Evolutionary conservation across 2,888 invertebrate genomes (phyloP).

Genomic region (Pantelozetes paolii): DNA sequence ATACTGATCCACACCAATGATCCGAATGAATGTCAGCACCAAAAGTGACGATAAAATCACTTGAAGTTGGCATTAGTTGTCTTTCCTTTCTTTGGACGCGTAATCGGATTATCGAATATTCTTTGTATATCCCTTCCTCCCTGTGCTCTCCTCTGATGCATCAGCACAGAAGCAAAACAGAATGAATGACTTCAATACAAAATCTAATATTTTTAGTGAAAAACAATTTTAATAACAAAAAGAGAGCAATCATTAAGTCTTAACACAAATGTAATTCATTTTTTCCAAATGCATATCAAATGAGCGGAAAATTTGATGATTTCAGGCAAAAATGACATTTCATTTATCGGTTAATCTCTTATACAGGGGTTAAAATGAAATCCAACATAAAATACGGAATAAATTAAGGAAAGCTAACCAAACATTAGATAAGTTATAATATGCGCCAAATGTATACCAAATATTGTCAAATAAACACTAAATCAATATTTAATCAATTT

Average conservation of each 20-base stretch:
- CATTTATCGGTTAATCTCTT: too few relatives aligned
- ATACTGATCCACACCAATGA: conserved; percentile 7
- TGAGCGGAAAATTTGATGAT: too few relatives aligned
- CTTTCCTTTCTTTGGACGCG: neutral
- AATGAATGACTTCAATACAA: neutral
- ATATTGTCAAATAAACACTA: neutral
- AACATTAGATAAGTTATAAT: neutral
- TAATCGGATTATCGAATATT: conserved; percentile 15
- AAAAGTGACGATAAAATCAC: conserved; percentile 19
- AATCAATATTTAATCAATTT: conserved; percentile 9
- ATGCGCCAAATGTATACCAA: neutral
- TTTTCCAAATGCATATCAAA: too few relatives aligned
- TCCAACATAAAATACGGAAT: too few relatives aligned
- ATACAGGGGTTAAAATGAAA: too few relatives aligned
- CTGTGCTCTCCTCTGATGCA: neutral
- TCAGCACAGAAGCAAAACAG: neutral
- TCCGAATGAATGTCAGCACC: conserved; percentile 10
- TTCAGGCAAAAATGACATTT: too few relatives aligned
- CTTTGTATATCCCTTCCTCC: neutral
- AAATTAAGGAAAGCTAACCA: too few relatives aligned
- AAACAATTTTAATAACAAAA: neutral
- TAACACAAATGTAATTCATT: too few relatives aligned
- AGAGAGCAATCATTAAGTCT: too few relatives aligned
- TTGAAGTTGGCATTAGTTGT: neutral
- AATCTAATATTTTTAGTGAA: neutral